A percentile compares a stretch with the other conserved stretches of the same genome.
Conservation (phyloP, 2,888 invertebrate genomes). For the Heterodera filipjevi region DNA sequence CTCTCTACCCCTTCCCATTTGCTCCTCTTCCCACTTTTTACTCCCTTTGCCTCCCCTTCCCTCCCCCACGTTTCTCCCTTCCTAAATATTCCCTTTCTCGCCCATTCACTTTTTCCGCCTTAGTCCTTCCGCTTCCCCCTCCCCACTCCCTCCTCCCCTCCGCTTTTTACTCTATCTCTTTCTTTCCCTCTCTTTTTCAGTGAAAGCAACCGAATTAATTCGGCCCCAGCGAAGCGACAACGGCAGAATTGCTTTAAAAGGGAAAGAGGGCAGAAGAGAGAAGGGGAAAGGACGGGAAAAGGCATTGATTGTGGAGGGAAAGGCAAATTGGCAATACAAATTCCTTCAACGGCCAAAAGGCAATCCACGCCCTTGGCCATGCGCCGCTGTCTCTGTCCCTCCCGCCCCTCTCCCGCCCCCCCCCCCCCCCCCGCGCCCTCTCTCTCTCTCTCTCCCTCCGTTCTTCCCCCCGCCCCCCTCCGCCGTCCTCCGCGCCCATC, state of each 20-base stretch:
- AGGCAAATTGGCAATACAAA: constrained; percentile 4
- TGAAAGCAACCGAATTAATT: constrained; percentile 2
- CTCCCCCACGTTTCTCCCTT: background rate
- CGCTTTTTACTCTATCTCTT: background rate
- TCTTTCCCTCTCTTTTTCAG: background rate
- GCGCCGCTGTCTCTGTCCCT: background rate
- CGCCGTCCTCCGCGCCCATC: too few relatives aligned
- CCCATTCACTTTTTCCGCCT: background rate
- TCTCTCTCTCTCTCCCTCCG: background rate
- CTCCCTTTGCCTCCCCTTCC: background rate
- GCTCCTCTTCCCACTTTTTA: background rate
- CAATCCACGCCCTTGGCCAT: background rate
- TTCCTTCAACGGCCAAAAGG: constrained; percentile 1
- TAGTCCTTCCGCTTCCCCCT: background rate
- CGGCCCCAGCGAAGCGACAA: constrained; percentile 11
- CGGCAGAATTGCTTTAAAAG: constrained; percentile 12
- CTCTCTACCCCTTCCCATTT: background rate
- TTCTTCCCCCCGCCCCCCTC: too few relatives aligned
- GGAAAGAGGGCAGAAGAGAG: background rate
- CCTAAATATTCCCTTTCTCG: background rate
- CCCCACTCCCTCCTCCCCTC: background rate
- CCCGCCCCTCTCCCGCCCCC: background rate
- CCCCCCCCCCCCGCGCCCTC: too few relatives aligned
- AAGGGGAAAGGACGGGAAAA: background rate
- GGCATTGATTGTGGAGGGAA: constrained; percentile 5